phyloP scores from a whole-genome alignment of 2,888 invertebrate species.

The Lamellibrachia columna region DNA sequence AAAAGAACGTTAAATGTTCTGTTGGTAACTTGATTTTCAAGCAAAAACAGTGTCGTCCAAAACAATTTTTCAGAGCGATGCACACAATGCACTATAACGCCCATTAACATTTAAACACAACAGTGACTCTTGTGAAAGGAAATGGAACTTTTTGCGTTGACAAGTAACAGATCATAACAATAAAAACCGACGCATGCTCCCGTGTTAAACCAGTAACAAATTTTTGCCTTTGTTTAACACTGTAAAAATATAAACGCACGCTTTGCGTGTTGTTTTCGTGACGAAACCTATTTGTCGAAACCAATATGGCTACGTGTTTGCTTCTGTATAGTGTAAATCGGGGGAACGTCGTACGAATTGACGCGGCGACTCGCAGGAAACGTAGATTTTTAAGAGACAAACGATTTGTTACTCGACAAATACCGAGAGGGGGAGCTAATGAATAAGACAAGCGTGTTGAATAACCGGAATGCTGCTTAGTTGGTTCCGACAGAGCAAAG shows the following conservation, averaged over 20 bases:
- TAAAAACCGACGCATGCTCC: background rate
- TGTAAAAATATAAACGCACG: background rate
- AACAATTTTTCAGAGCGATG: no score
- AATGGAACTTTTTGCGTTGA: background rate
- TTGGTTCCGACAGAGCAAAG: background rate
- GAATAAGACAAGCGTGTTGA: background rate
- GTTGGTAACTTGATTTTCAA: no score
- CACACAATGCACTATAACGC: background rate
- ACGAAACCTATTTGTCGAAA: background rate
- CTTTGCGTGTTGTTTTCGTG: background rate
- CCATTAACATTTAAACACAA: background rate
- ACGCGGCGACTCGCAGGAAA: background rate
- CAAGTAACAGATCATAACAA: background rate
- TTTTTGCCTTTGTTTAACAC: background rate
- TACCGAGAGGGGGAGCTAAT: background rate
- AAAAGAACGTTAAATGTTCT: background rate
- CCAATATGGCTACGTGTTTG: background rate
- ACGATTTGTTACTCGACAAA: background rate
- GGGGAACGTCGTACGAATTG: background rate
- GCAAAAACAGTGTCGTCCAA: no score
- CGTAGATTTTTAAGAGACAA: background rate
- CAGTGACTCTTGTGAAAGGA: background rate
- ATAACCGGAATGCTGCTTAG: background rate
- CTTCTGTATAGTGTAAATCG: background rate
- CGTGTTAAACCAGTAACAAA: background rate